A percentile compares a stretch with the other conserved stretches of the same genome.
phyloP scores from a whole-genome alignment of 53 echinoderm and acorn worm species.

The Mesocentrotus franciscanus region DNA sequence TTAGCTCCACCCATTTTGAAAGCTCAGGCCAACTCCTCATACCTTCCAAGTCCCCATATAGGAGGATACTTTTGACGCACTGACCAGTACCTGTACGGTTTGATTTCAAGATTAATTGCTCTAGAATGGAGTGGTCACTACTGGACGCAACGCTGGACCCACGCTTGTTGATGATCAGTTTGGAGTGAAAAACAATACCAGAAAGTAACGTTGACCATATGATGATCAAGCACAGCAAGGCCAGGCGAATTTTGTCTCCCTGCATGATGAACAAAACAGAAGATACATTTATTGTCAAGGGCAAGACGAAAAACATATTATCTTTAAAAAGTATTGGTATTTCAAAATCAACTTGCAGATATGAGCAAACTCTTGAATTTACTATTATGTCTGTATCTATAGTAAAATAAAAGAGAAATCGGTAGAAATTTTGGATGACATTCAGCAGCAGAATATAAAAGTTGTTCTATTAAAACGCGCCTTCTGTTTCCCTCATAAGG shows the following conservation, averaged over 20 bases:
- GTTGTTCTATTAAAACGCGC: too few relatives aligned
- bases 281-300: not conserved
- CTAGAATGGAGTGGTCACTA: not conserved
- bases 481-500: too few relatives aligned
- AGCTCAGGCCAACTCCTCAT: conserved; percentile 75
- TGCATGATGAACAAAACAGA: not conserved
- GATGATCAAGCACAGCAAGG: not conserved
- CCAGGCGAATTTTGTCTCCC: conserved; percentile 16
- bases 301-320: not conserved
- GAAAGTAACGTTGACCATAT: conserved; percentile 25
- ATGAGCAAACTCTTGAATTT: too few relatives aligned
- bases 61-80: conserved; percentile 69
- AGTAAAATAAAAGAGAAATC: too few relatives aligned
- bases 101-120: not conserved
- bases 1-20: conserved; percentile 50
- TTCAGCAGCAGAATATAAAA: too few relatives aligned
- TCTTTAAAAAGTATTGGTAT: too few relatives aligned
- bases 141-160: not conserved
- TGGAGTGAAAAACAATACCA: not conserved
- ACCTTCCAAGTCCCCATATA: conserved; percentile 71
- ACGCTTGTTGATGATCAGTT: not conserved
- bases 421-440: too few relatives aligned
- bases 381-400: too few relatives aligned
- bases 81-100: not conserved
- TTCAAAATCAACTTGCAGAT: too few relatives aligned